Percentiles rank a stretch among this genome's conserved stretches.
phyloP scores from a whole-genome alignment of 2,888 invertebrate species.

The Brachycybe producta region DNA sequence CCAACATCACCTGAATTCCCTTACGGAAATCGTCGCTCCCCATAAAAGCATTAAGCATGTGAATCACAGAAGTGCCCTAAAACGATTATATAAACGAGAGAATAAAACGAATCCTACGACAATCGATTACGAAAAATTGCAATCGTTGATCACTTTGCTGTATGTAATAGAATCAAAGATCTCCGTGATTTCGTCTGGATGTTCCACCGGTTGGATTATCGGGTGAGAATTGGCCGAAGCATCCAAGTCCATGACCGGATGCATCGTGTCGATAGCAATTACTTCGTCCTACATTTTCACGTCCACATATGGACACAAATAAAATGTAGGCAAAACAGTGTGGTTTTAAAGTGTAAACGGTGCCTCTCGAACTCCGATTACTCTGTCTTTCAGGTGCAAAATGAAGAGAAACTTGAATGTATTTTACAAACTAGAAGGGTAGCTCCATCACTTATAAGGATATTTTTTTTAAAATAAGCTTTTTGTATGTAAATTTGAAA shows the following conservation, averaged over 20 bases:
- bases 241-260: slow-evolving; percentile 59
- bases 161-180: slow-evolving; percentile 86
- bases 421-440: too few species aligned
- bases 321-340: slow-evolving; percentile 2
- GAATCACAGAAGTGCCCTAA: slow-evolving; percentile 69
- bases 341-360: too few species aligned
- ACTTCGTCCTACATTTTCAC: slow-evolving; percentile 64
- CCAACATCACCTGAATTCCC: slow-evolving; percentile 28
- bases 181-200: slow-evolving; percentile 79
- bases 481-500: too few species aligned
- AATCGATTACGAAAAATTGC: background rate
- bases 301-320: slow-evolving; percentile 13
- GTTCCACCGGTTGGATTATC: slow-evolving; percentile 67
- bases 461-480: too few species aligned
- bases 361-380: too few species aligned
- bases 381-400: too few species aligned
- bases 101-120: background rate
- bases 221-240: slow-evolving; percentile 75
- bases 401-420: too few species aligned
- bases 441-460: too few species aligned
- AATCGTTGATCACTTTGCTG: slow-evolving; percentile 50
- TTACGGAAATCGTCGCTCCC: slow-evolving; percentile 54
- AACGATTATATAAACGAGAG: too few species aligned
- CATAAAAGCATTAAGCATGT: slow-evolving; percentile 76
- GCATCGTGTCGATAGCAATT: slow-evolving; percentile 57